Evolutionary conservation across 35 echinoderm and acorn worm species (phyloP).

Genomic region (Eucidaris tribuloides): DNA sequence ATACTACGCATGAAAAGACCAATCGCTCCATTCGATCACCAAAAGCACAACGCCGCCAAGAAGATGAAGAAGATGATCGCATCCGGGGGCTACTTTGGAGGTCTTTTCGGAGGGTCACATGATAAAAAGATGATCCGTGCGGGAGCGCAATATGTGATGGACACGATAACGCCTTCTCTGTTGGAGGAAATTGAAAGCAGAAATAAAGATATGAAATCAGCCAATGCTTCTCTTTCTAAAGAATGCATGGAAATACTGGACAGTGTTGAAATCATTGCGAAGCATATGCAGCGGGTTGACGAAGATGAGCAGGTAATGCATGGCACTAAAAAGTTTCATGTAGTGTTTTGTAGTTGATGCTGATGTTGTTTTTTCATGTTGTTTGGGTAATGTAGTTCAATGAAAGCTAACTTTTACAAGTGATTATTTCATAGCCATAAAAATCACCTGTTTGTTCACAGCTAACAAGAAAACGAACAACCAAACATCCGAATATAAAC

Average conservation of each 20-base stretch:
- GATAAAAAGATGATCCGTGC: conserved; percentile 42
- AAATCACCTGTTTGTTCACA: no score
- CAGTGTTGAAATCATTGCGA: conserved; percentile 77
- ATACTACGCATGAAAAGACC: conserved; percentile 67
- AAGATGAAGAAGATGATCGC: conserved; percentile 51
- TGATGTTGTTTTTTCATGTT: no score
- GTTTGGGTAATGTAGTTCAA: no score
- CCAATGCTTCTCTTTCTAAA: conserved; percentile 23
- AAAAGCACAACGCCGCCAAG: conserved; percentile 54
- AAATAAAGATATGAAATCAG: conserved; percentile 55
- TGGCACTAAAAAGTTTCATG: no score
- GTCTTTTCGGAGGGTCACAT: neutral
- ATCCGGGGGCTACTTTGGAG: neutral
- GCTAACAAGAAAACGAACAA: no score
- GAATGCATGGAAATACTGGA: conserved; percentile 76
- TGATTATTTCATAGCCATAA: no score
- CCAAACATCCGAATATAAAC: no score
- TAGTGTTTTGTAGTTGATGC: no score
- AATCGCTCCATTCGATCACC: neutral
- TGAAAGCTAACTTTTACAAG: no score
- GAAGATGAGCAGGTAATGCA: conserved; percentile 61
- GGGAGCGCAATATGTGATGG: conserved; percentile 71
- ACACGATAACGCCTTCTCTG: conserved; percentile 94
- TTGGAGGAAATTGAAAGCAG: conserved; percentile 84
- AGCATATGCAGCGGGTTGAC: conserved; percentile 66